Evolutionary conservation across 2,797 vertebrate species (phyloP), one percentile per base, ranked within the genome.

Genomic region (Phaenicophaeus curvirostris): DNA sequence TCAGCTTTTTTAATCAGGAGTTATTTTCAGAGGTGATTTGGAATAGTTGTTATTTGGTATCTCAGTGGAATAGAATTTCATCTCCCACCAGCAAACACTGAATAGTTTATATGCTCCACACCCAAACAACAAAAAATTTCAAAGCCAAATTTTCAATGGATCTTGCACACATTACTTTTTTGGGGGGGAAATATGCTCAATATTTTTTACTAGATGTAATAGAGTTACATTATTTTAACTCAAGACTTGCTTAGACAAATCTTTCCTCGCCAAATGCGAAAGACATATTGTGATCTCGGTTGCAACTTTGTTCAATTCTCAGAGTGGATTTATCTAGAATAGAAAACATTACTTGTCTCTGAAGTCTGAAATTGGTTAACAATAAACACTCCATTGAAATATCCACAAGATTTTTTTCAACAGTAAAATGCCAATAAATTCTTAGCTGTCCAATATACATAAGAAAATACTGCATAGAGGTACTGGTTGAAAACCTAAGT

Each of bases 401-500:
- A 78, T 13, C 90, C 82, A 85, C 80, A 84, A 72, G 67, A 69
- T 41, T 95, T 95, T 92, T 75, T 89, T 77, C 48, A 68, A 57
- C 54, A 78, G 89, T 80, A 92, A 78, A 96, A 88, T 69, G 13
- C 71, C 68, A 92, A 9, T 87, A 78, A 96, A 92, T 92, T 91
- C 81, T 94, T 88, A 95, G 71, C 88, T 96, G 63, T 65, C 94
- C 80, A 87, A 89, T 82, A 77, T 76, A 87, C 92, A 24, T 71
- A 75, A 54, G 66, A 79, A 92, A 93, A 76, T 11, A 51, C 88
- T 90, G 66, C 77, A 94, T 39, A 77, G 51, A 94, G 72, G 57
- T 62, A 25, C 58, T 91, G 77, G 59, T 88, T 79, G 68, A 62
- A 89, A 89, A 67, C 51, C 31, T 53, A 61, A 58, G 44, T 51